Conservation (phyloP, 2,113 vertebrate species). For the Eretmochelys imbricata region DNA sequence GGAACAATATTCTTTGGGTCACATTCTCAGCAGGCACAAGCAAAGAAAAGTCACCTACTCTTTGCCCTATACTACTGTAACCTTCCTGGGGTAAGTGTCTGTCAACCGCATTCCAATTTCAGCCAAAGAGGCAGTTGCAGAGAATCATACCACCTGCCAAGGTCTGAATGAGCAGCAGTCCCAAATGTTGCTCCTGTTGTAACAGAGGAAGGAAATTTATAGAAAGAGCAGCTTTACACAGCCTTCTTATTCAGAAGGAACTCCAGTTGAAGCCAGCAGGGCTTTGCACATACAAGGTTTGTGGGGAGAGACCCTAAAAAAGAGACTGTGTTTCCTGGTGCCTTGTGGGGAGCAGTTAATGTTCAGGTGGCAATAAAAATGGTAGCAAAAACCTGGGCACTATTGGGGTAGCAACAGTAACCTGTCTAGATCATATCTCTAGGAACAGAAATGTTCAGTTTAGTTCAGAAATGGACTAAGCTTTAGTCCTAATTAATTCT, state of each 20-base stretch:
- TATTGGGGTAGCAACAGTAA: fast-evolving
- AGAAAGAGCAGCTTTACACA: background rate
- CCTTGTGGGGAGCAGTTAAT: background rate
- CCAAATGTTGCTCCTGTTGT: fast-evolving
- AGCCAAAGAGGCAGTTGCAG: background rate
- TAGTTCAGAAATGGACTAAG: background rate
- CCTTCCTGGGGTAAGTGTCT: background rate
- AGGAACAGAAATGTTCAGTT: background rate
- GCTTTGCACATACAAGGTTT: background rate
- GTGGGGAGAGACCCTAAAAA: background rate
- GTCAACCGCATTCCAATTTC: background rate
- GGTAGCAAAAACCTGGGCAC: fast-evolving
- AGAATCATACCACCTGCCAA: background rate
- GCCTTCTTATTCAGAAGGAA: background rate
- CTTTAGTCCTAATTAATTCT: background rate
- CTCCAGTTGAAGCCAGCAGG: no score
- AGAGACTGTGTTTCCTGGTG: fast-evolving
- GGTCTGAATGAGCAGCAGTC: fast-evolving
- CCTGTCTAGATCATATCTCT: fast-evolving
- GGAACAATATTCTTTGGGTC: background rate
- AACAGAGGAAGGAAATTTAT: background rate
- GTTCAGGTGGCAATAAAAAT: background rate
- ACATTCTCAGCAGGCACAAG: fast-evolving
- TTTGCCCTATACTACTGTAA: background rate
- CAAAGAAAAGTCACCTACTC: background rate